Evolutionary conservation across 2,888 invertebrate species (phyloP), one percentile per base, ranked within the genome.

Genomic region (Geophilus truncorum): DNA sequence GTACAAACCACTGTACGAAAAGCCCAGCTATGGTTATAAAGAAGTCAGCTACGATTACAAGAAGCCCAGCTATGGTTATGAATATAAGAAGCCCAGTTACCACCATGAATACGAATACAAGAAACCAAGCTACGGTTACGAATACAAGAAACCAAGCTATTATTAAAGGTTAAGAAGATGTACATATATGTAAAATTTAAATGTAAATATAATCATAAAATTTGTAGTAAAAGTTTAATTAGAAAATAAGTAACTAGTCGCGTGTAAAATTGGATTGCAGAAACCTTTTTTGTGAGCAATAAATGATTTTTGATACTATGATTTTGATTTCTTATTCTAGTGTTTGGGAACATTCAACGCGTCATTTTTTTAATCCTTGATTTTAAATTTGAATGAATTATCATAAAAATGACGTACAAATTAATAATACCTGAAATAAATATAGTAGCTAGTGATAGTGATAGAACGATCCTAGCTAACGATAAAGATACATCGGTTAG

Each of bases 71-170:
- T 77, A 77, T n/a, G 77, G 34, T n/a, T 77, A 77, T 6, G 77
- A 36, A 18, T 32, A 77, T 34, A 36, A 77, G 77, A 32, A 77
- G 7, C 77, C 77, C 21, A 77, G 77, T 21, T 77, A 77, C 32
- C 12, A n/a, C 7, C 21, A 51, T 12, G n/a, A 45, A 4, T 12
- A 45, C 12, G 77, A 36, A 32, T 34, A 77, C 12, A 32, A 77
- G 34, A 34, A 34, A 32, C 77, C 77, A 2, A 77, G 77, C 32
- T 77, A 77, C 21, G 77, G 32, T n/a, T 77, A 77, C 77, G 77
- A 77, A 36, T 25, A 70, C 28, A 77, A 77, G 77, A 21, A 77
- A 30, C 77, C 77, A 4, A 77, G 25, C 10, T 77, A 77, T 34
- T n/a, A n/a, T n/a, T n/a, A n/a, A n/a, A n/a, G 45, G 45, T 45